Percentiles rank a stretch among this genome's conserved stretches.
Conservation (phyloP, 2,797 vertebrate genomes). For the Muscicapa striata region DNA sequence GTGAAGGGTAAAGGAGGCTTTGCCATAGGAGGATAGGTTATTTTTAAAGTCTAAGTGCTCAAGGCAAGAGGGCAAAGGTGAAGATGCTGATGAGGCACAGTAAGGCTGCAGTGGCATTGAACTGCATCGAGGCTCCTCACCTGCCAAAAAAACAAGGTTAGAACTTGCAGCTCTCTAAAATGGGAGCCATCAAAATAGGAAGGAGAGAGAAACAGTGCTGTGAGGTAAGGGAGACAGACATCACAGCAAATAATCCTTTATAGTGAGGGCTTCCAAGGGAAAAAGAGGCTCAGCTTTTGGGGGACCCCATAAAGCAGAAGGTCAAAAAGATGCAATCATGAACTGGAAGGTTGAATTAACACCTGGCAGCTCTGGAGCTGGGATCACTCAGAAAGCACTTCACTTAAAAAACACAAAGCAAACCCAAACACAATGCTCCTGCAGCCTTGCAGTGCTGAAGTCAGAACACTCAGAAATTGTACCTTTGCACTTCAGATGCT, state of each 20-base stretch:
- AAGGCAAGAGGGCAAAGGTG: constrained; percentile 7
- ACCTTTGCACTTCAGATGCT: neutral
- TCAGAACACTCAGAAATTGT: neutral
- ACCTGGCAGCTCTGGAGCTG: neutral
- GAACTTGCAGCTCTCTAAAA: neutral
- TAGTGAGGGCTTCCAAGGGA: neutral
- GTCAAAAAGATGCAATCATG: neutral
- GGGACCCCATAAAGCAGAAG: neutral
- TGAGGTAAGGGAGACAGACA: neutral
- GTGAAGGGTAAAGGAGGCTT: neutral
- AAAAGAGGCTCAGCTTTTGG: neutral
- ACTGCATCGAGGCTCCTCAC: neutral
- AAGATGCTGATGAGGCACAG: neutral
- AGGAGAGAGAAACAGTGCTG: neutral
- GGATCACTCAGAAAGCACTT: neutral
- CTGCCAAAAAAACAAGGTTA: neutral
- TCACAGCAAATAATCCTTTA: neutral
- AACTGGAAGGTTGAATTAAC: neutral
- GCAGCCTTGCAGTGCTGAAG: neutral
- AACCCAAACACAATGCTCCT: neutral
- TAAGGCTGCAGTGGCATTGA: neutral
- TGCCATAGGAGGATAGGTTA: neutral
- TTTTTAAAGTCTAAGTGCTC: neutral
- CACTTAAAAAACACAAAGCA: neutral
- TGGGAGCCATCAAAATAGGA: neutral